Percentiles rank a stretch among this genome's conserved stretches.
These are phyloP conservation scores for Pseudorectes ferrugineus DNA, from an alignment of 2,113 vertebrate genomes.

Conservation along the genomic window DNA sequence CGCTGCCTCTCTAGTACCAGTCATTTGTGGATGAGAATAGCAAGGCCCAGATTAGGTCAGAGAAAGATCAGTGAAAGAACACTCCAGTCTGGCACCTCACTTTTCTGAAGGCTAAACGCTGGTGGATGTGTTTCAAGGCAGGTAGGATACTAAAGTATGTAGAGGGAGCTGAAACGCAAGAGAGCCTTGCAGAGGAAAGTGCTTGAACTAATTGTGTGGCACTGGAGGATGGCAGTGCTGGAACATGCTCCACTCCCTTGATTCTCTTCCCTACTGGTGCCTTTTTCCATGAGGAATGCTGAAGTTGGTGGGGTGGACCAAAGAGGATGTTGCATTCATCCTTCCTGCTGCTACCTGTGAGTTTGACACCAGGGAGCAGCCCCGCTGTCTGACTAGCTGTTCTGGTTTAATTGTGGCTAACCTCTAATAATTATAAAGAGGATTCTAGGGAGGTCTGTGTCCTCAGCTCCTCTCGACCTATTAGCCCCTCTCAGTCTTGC, in stretches of 20 bases:
- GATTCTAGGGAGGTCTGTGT: background rate
- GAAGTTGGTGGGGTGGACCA: background rate
- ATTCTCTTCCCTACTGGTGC: background rate
- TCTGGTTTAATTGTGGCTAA: background rate
- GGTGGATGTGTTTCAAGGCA: background rate
- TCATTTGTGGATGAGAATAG: background rate
- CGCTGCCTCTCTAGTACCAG: background rate
- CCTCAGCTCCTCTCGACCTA: background rate
- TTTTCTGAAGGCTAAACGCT: background rate
- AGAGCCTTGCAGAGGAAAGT: background rate
- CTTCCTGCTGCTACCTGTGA: background rate
- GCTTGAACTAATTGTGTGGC: background rate
- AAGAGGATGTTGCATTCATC: background rate
- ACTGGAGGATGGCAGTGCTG: background rate
- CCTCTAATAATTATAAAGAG: background rate
- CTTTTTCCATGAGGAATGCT: background rate
- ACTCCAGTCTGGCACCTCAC: background rate
- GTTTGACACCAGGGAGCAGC: background rate
- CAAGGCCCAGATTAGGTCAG: background rate
- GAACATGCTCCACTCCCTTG: fast-evolving
- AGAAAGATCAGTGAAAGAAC: background rate
- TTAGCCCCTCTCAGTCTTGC: background rate
- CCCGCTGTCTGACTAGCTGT: background rate
- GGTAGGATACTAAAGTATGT: background rate
- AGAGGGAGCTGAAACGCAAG: background rate